Evolutionary conservation across 2,888 invertebrate genomes (phyloP).

Genomic region (Venustoraphidia nigricollis): DNA sequence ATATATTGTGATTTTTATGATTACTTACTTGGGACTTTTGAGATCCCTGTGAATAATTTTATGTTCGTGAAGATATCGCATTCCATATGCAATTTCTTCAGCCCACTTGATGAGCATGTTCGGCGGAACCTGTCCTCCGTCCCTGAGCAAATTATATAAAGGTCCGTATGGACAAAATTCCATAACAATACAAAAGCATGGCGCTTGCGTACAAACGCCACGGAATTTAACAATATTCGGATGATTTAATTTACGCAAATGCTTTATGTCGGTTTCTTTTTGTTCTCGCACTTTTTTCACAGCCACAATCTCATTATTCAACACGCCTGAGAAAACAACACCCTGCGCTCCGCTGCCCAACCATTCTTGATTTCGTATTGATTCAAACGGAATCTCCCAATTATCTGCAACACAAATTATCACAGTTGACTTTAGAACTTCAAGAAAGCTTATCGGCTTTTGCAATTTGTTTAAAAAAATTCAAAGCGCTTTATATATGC

Average conservation of each 20-base stretch:
- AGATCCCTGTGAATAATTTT: constrained; percentile 97
- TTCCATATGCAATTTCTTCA: constrained; percentile 88
- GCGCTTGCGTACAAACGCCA: constrained; percentile 86
- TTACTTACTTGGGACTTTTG: constrained; percentile 93
- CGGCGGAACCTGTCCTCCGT: constrained; percentile 73
- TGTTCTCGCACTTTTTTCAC: constrained; percentile 91
- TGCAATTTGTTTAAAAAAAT: neutral
- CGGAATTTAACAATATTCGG: constrained; percentile 87
- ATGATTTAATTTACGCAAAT: constrained; percentile 82
- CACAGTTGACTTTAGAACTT: neutral
- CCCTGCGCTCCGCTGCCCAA: constrained; percentile 94
- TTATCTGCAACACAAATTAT: constrained; percentile 39
- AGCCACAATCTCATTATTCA: constrained; percentile 75
- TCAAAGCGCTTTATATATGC: neutral
- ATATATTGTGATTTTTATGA: neutral
- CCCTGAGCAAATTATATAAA: constrained; percentile 75
- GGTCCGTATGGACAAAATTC: constrained; percentile 95
- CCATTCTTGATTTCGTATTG: constrained; percentile 77
- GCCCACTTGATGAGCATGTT: constrained; percentile 81
- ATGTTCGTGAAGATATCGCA: constrained; percentile 90
- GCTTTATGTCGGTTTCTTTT: constrained; percentile 84
- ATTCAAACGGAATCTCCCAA: constrained; percentile 92
- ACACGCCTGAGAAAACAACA: constrained; percentile 78
- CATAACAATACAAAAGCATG: constrained; percentile 93
- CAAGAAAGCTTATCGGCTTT: neutral